A percentile compares a stretch with the other conserved stretches of the same genome.
Evolutionary conservation across 2,888 invertebrate genomes (phyloP).

Genomic region (Thera obeliscata): DNA sequence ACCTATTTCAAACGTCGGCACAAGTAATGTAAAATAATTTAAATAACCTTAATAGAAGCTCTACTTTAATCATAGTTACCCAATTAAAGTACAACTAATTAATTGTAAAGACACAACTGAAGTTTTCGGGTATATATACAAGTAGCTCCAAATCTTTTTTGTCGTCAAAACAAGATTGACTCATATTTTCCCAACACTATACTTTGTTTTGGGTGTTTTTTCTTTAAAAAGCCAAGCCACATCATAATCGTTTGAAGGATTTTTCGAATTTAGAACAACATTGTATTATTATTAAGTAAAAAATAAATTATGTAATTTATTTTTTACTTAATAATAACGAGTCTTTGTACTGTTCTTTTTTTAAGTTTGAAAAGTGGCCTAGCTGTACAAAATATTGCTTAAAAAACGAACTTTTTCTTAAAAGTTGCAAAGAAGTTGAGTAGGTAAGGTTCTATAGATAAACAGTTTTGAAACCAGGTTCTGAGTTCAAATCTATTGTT

Average conservation of each 20-base stretch:
- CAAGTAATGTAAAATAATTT: neutral
- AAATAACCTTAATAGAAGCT: too few species aligned
- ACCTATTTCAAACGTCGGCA: constrained; percentile 4
- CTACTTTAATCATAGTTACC: too few species aligned
- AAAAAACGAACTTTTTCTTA: neutral
- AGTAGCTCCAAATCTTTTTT: too few species aligned
- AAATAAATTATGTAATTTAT: too few species aligned
- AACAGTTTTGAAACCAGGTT: constrained; percentile 31
- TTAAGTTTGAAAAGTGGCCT: neutral
- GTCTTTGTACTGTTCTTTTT: constrained; percentile 2
- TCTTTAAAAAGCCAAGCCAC: constrained; percentile 4
- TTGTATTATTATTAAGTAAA: too few species aligned
- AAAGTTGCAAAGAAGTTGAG: neutral
- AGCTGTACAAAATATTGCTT: neutral
- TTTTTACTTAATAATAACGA: too few species aligned
- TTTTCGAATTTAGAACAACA: constrained; percentile 19
- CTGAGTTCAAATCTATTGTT: constrained; percentile 35
- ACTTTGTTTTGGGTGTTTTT: constrained; percentile 23
- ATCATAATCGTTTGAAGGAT: constrained; percentile 10
- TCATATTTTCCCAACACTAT: constrained; percentile 3
- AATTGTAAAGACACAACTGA: neutral
- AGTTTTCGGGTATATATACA: neutral
- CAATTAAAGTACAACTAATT: too few species aligned
- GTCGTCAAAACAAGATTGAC: constrained; percentile 3
- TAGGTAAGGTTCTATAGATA: neutral